Conservation (phyloP, 2,888 invertebrate genomes). For the Tiliacea aurago region DNA sequence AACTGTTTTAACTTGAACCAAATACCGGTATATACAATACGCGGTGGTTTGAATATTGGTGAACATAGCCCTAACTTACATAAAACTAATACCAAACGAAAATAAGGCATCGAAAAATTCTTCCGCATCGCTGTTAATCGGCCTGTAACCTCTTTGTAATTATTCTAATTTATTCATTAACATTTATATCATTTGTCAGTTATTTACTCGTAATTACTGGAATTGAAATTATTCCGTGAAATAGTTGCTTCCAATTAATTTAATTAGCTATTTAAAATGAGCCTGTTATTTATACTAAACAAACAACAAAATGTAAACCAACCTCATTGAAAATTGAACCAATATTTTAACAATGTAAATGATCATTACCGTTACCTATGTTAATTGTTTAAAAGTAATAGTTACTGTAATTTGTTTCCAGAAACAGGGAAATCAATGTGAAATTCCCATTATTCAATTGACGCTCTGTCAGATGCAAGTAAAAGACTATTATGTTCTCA, state of each 20-base stretch:
- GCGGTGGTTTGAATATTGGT: too few relatives aligned
- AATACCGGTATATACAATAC: too few relatives aligned
- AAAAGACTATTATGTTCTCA: slow-evolving; percentile 69
- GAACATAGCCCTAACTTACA: too few relatives aligned
- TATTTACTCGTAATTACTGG: not conserved
- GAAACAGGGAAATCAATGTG: slow-evolving; percentile 6
- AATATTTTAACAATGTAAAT: not conserved
- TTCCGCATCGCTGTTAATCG: too few relatives aligned
- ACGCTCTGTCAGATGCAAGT: slow-evolving; percentile 63
- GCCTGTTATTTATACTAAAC: not conserved
- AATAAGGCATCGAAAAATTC: too few relatives aligned
- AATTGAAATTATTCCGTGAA: slow-evolving; percentile 12
- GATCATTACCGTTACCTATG: slow-evolving; percentile 3
- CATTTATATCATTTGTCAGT: too few relatives aligned
- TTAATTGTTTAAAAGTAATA: not conserved
- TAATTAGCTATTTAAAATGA: not conserved
- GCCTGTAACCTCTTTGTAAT: too few relatives aligned
- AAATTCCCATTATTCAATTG: slow-evolving; percentile 42
- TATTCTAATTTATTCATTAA: too few relatives aligned
- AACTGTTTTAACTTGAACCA: too few relatives aligned
- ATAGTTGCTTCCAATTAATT: slow-evolving; percentile 5
- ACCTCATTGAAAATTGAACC: slow-evolving; percentile 8
- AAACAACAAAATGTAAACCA: slow-evolving; percentile 20
- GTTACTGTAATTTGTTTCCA: not conserved
- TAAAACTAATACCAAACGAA: too few relatives aligned